Evolutionary conservation across 1,140 invertebrate genomes (phyloP), one percentile per base, ranked within the genome.

Genomic region (Penaeus vannamei): DNA sequence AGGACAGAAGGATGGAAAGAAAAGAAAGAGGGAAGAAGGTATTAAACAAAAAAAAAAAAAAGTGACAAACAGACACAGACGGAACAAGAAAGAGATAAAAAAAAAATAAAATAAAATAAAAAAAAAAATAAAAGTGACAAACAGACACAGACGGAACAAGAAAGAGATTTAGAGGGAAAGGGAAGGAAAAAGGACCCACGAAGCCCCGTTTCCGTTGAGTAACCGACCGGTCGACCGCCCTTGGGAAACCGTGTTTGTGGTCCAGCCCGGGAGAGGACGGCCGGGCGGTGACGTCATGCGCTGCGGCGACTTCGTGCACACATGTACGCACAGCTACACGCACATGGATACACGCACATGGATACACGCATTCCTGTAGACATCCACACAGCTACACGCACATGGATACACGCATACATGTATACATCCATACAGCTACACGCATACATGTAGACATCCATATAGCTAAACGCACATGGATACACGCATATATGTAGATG

Each of bases 1-100:
- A n/a, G n/a, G n/a, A n/a, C n/a, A n/a, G 42, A 46, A 84, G 83
- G 42, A 42, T 69, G 62, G n/a, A 22, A 76, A 26, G n/a, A 20
- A 53, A 12, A 53, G 53, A 12, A 12, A 53, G 12, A 53, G 8
- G 0, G 8, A 53, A 17, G 14, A 17, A 12, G 36, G 36, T 4
- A 42, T 4, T 14, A 17, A 53, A 12, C 1, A 17, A 53, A 17
- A 53, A 17, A 17, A 2, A 53, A 17, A 10, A 12, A 53, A 17
- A 10, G 53, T 0, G 53, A 10, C 3, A 46, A 10, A 10, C 42
- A 10, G 42, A n/a, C 3, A 46, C 3, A 46, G 14, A 53, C 1
- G 53, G 17, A 17, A 17, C 8, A 12, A 20, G 14, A n/a, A n/a
- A 66, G 32, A 23, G 61, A 84, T 62, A 62, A 23, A 83, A 60